These are phyloP conservation scores for Rhopilema esculentum DNA, from an alignment of 30 jellyfish, hydroid and myxozoan species.

Conservation along the genomic window DNA sequence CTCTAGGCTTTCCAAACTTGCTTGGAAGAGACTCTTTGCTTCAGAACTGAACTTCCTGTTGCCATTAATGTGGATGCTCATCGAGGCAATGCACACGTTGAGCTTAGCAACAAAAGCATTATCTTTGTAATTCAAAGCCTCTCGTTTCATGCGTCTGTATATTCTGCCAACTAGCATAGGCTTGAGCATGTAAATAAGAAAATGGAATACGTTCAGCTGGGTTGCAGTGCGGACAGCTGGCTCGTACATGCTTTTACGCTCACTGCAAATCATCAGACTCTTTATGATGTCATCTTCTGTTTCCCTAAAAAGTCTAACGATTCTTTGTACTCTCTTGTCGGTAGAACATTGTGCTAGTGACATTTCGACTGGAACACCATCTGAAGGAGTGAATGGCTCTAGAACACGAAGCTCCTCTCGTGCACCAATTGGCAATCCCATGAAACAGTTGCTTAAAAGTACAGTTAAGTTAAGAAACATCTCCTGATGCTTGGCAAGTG, in stretches of 20 bases:
- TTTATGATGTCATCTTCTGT: conserved; percentile 38
- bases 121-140: conserved; percentile 13
- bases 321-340: conserved; percentile 40
- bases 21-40: conserved; percentile 63
- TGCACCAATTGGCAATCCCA: conserved; percentile 48
- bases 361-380: conserved; percentile 53
- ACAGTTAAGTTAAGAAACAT: conserved; percentile 19
- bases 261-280: conserved; percentile 33
- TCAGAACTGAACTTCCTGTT: conserved; percentile 25
- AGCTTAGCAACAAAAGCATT: conserved; percentile 16
- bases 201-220: conserved; percentile 19
- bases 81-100: conserved; percentile 51
- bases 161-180: conserved; percentile 27
- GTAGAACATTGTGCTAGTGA: conserved; percentile 16
- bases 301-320: conserved; percentile 20
- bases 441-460: conserved; percentile 50
- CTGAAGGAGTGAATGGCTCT: conserved; percentile 75
- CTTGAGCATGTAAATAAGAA: conserved; percentile 29
- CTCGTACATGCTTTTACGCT: conserved; percentile 1
- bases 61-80: conserved; percentile 39
- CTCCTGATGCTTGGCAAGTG: conserved; percentile 35
- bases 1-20: neutral
- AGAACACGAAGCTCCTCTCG: conserved; percentile 44
- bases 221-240: conserved; percentile 26
- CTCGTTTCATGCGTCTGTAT: conserved; percentile 56